Conservation (phyloP, 2,888 invertebrate species). For the Chesias legatella region DNA sequence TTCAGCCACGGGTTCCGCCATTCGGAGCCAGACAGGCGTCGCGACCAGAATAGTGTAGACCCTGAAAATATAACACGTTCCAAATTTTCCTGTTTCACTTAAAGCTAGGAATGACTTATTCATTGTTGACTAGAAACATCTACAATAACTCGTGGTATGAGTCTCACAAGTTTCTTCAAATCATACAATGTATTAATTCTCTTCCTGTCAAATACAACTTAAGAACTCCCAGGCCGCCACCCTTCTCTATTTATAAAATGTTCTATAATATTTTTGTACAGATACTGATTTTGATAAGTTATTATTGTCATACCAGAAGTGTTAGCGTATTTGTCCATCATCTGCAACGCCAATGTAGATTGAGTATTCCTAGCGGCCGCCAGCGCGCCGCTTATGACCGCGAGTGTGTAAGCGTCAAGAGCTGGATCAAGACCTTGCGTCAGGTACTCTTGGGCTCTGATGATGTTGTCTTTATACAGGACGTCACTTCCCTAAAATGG, state of each 20-base stretch:
- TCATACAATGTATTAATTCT: too few relatives aligned
- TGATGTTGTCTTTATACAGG: constrained; percentile 83
- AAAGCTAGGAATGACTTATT: too few relatives aligned
- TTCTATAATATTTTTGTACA: too few relatives aligned
- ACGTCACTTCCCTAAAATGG: constrained; percentile 54
- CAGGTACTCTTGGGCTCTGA: constrained; percentile 88
- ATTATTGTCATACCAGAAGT: constrained; percentile 67
- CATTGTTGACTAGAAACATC: too few relatives aligned
- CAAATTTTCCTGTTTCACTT: neutral
- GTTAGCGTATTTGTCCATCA: constrained; percentile 72
- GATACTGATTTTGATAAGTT: too few relatives aligned
- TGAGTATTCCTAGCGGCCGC: constrained; percentile 87
- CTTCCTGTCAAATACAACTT: too few relatives aligned
- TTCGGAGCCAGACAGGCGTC: constrained; percentile 52
- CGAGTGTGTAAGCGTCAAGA: constrained; percentile 86
- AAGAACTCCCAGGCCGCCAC: too few relatives aligned
- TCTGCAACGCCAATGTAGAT: constrained; percentile 79
- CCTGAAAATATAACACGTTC: constrained; percentile 34
- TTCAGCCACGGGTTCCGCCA: constrained; percentile 70
- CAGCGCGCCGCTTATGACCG: constrained; percentile 88
- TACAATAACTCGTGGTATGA: too few relatives aligned
- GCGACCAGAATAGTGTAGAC: constrained; percentile 64
- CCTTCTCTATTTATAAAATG: too few relatives aligned
- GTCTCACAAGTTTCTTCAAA: too few relatives aligned
- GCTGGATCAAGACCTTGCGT: constrained; percentile 83